Evolutionary conservation across 2,797 vertebrate species (phyloP).

Genomic region (Microcaecilia unicolor): DNA sequence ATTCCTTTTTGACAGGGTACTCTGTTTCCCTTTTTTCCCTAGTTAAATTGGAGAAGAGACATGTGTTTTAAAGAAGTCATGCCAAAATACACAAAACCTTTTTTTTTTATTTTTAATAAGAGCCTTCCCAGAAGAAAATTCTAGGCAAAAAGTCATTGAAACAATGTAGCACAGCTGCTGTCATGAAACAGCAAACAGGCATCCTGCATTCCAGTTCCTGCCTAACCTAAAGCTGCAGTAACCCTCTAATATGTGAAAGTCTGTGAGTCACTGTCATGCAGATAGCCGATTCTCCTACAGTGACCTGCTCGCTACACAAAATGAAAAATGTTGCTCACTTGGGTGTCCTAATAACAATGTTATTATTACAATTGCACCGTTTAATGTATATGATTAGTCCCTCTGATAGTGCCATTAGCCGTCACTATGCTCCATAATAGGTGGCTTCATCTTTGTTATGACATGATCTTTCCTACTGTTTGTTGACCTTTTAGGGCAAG

Average conservation of each 20-base stretch:
- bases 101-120: slow-evolving; percentile 6
- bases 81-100: slow-evolving; percentile 6
- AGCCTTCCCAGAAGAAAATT: slow-evolving; percentile 11
- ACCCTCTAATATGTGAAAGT: slow-evolving; percentile 30
- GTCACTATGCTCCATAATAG: slow-evolving; percentile 54
- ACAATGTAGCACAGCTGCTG: slow-evolving; percentile 10
- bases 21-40: background rate
- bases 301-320: slow-evolving; percentile 9
- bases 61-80: slow-evolving; percentile 6
- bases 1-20: background rate
- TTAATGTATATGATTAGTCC: slow-evolving; percentile 60
- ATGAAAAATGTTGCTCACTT: slow-evolving; percentile 38
- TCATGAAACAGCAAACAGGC: slow-evolving; percentile 15
- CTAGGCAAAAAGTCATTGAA: slow-evolving; percentile 18
- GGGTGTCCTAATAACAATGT: slow-evolving; percentile 48
- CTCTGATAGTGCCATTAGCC: slow-evolving; percentile 56
- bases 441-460: slow-evolving; percentile 67
- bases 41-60: slow-evolving; percentile 8
- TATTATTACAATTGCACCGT: slow-evolving; percentile 55
- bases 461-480: slow-evolving; percentile 69
- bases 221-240: too few species aligned
- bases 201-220: too few species aligned
- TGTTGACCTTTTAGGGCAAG: slow-evolving; percentile 70
- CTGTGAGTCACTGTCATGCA: background rate
- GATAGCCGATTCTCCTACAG: slow-evolving; percentile 4